Conservation (phyloP, 2,888 invertebrate species). For the Cyclophora punctaria region DNA sequence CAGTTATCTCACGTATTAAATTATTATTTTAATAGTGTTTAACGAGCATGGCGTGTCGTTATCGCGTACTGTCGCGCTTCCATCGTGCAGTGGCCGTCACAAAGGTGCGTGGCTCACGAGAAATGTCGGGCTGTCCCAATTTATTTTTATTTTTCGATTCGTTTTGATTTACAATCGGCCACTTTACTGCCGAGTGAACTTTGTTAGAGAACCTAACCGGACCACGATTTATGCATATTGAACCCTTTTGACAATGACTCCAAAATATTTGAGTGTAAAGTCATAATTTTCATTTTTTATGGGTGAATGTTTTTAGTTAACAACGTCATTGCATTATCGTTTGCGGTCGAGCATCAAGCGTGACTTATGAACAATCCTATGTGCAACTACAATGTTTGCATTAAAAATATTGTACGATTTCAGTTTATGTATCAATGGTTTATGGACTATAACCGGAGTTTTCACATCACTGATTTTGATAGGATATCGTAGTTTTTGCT, state of each 20-base stretch:
- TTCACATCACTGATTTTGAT: neutral
- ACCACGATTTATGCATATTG: conserved; percentile 60
- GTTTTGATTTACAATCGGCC: conserved; percentile 69
- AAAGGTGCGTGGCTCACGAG: conserved; percentile 39
- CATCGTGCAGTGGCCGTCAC: conserved; percentile 28
- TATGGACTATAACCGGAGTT: neutral
- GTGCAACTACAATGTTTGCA: neutral
- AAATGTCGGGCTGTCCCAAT: conserved; percentile 49
- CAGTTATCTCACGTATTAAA: too few species aligned
- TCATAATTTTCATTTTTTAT: conserved; percentile 43
- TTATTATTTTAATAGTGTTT: too few species aligned
- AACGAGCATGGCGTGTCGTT: too few species aligned
- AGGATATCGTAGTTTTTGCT: too few species aligned
- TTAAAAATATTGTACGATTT: neutral
- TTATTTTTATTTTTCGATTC: conserved; percentile 61
- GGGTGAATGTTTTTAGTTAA: conserved; percentile 15
- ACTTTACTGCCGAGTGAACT: conserved; percentile 66
- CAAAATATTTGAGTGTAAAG: conserved; percentile 62
- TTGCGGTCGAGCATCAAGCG: conserved; percentile 26
- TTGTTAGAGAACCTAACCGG: conserved; percentile 65
- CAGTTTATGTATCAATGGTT: too few species aligned
- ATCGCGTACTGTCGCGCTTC: neutral
- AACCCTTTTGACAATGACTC: conserved; percentile 51
- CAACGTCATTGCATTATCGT: conserved; percentile 41
- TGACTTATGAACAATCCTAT: conserved; percentile 6